A percentile compares a stretch with the other conserved stretches of the same genome.
phyloP scores from a whole-genome alignment of 1,140 invertebrate genomes.

The Parasteatoda tepidariorum region DNA sequence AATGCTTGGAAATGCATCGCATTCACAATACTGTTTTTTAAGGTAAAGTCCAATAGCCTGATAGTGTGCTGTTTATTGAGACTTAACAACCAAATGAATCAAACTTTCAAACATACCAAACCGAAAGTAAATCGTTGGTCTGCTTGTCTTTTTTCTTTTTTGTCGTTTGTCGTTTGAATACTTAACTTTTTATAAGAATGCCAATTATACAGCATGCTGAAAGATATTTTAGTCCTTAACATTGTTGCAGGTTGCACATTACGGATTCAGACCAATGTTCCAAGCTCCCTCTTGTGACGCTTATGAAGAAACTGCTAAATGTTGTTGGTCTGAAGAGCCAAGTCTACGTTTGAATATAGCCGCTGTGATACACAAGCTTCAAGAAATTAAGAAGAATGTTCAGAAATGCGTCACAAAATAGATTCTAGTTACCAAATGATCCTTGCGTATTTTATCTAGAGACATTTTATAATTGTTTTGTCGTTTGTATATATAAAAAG shows the following conservation, averaged over 20 bases:
- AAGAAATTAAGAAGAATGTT: not conserved
- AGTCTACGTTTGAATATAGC: not conserved
- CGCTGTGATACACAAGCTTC: not conserved
- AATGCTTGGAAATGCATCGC: too few species aligned
- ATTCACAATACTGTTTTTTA: too few species aligned
- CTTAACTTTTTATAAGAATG: not conserved
- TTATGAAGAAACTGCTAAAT: not conserved
- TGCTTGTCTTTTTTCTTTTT: not conserved
- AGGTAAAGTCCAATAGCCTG: too few species aligned
- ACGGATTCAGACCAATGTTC: conserved; percentile 7
- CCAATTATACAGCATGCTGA: not conserved
- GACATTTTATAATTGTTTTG: too few species aligned
- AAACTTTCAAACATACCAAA: not conserved
- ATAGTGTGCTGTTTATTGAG: too few species aligned
- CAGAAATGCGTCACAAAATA: too few species aligned
- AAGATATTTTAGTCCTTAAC: not conserved
- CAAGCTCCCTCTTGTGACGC: not conserved
- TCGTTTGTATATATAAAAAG: too few species aligned
- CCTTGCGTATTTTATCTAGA: too few species aligned
- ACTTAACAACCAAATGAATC: not conserved
- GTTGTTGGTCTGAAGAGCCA: conserved; percentile 20
- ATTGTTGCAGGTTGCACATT: conserved; percentile 21
- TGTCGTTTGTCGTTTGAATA: not conserved
- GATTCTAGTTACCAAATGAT: too few species aligned
- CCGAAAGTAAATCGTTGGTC: not conserved